Evolutionary conservation across 2,888 invertebrate genomes (phyloP), one percentile per base, ranked within the genome.

Genomic region (Leptinotarsa peninsularis): DNA sequence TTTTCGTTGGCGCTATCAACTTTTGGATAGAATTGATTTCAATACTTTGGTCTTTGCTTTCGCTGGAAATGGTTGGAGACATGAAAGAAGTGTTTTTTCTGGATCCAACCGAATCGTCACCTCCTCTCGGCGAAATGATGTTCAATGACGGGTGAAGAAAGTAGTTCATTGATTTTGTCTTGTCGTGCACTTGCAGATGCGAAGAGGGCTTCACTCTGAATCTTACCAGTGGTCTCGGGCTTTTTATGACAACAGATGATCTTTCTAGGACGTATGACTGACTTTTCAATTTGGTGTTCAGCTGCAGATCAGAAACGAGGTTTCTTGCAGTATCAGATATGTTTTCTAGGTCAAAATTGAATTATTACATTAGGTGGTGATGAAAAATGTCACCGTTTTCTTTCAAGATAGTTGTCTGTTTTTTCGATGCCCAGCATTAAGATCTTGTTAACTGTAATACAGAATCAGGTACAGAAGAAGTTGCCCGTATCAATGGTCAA

Each of bases 21-120:
- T 76, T 80, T 21, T 81, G 82, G 1, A 85, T 79, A 50, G 72
- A 76, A 74, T 83, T 79, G 4, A 87, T 83, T 54, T 84, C 85
- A 15, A 82, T 79, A 72, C 83, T 81, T 72, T 85, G 81, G 76
- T 85, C 87, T 79, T 86, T 87, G 66, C 84, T 83, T 75, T 85
- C 85, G 67, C 87, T 88, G 1, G 88, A 81, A 21, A 87, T 81
- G 1, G 88, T 88, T 3, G 88, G 88, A 1, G 83, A 84, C 88
- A 88, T 88, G 73, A 87, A 88, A 10, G 82, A 80, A 33, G 78
- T 75, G 52, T 67, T 78, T 70, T 76, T 81, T 27, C 63, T 63
- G 7, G 63, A n/a, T n/a, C 52, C 52, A n/a, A 13, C 18, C 18
- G 52, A 13, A 49, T 67, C 66, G 49, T 27, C 50, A 13, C 21